A percentile compares a stretch with the other conserved stretches of the same genome.
Evolutionary conservation across 2,888 invertebrate species (phyloP).

Genomic region (Nymphalis polychloros): DNA sequence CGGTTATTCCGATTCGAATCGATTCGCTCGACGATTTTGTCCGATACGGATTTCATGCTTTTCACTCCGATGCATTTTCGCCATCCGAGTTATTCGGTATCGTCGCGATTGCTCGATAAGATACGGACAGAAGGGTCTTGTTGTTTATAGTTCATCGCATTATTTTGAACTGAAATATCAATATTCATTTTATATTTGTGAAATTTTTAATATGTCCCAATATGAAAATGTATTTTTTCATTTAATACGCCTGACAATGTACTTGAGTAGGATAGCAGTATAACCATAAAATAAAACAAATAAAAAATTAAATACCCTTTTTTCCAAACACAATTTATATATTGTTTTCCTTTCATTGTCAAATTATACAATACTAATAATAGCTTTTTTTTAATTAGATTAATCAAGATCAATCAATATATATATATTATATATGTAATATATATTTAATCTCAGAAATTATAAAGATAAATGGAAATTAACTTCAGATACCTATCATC

Average conservation of each 20-base stretch:
- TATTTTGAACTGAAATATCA: background rate
- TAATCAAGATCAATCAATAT: too few relatives aligned
- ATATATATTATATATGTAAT: too few relatives aligned
- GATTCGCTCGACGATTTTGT: conserved; percentile 23
- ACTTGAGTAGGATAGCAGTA: background rate
- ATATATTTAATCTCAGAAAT: too few relatives aligned
- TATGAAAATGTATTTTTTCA: background rate
- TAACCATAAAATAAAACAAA: too few relatives aligned
- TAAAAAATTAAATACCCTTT: too few relatives aligned
- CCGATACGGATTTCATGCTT: conserved; percentile 37
- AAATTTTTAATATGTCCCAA: background rate
- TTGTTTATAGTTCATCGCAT: conserved; percentile 6
- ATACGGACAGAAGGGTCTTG: background rate
- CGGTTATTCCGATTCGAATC: conserved; percentile 24
- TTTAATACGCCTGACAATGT: background rate
- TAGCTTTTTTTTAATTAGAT: too few relatives aligned
- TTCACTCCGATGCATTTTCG: conserved; percentile 36
- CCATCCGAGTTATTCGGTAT: conserved; percentile 26
- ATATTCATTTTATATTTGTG: background rate
- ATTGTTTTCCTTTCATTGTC: too few relatives aligned
- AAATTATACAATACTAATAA: too few relatives aligned
- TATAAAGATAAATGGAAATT: too few relatives aligned
- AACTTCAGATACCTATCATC: too few relatives aligned
- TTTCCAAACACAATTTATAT: too few relatives aligned
- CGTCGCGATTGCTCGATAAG: conserved; percentile 28